phyloP scores from a whole-genome alignment of 1,140 invertebrate species.

The Lepidurus couesii region DNA sequence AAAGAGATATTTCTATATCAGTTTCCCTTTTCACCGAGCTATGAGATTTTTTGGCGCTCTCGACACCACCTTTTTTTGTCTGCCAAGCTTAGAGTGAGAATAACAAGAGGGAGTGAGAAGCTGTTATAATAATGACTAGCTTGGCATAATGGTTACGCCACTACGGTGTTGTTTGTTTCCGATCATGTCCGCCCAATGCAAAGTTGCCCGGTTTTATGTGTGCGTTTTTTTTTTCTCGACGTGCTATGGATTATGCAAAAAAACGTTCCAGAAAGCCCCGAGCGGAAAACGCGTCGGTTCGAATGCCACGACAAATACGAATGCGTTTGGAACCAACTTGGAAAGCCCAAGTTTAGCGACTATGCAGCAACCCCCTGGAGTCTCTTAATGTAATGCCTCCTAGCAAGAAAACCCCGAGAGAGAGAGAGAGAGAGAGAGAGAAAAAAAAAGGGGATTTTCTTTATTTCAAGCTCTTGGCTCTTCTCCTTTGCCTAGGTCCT shows the following conservation, averaged over 20 bases:
- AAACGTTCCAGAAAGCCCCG: neutral
- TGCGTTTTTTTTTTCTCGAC: neutral
- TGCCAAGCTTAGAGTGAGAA: neutral
- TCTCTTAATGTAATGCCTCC: neutral
- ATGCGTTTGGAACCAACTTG: slow-evolving; percentile 4
- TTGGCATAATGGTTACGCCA: neutral
- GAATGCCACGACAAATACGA: neutral
- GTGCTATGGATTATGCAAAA: neutral
- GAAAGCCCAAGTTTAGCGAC: neutral
- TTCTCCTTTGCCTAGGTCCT: neutral
- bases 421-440: no score
- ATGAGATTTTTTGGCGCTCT: neutral
- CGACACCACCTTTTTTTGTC: neutral
- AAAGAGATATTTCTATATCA: no score
- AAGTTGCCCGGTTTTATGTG: neutral
- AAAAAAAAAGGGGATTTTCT: neutral
- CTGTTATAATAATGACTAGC: slow-evolving; percentile 13
- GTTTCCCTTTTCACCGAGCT: no score
- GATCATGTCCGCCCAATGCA: neutral
- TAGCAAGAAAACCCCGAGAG: neutral
- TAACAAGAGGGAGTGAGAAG: neutral
- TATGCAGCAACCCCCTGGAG: neutral
- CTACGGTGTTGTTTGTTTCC: neutral
- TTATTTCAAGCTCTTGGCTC: neutral
- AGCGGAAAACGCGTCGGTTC: neutral